A percentile compares a stretch with the other conserved stretches of the same genome.
Conservation (phyloP, 2,888 invertebrate genomes). For the Celastrina argiolus region DNA sequence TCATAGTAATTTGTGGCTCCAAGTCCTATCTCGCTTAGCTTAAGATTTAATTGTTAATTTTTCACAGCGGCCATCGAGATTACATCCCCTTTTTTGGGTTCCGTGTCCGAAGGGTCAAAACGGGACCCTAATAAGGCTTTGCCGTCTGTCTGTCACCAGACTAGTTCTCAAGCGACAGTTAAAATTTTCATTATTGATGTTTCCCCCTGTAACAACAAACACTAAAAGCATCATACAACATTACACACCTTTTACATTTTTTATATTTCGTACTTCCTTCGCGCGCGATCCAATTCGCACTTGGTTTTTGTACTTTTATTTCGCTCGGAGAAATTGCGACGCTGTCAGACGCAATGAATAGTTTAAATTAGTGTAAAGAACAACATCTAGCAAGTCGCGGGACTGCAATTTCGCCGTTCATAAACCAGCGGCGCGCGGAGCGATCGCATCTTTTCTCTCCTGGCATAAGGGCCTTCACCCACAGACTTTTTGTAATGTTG, state of each 20-base stretch:
- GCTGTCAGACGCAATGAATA: conserved; percentile 40
- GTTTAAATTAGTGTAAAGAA: conserved; percentile 54
- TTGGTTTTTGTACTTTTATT: conserved; percentile 33
- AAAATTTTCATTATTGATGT: too few species aligned
- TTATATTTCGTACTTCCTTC: too few species aligned
- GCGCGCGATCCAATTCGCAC: too few species aligned
- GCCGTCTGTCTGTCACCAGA: too few species aligned
- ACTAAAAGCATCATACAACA: too few species aligned
- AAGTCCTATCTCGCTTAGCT: conserved; percentile 55
- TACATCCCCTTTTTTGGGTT: conserved; percentile 33
- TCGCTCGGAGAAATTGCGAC: conserved; percentile 32
- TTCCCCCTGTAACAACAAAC: too few species aligned
- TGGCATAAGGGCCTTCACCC: too few species aligned
- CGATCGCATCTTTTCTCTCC: conserved; percentile 68
- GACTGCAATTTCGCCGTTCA: conserved; percentile 66
- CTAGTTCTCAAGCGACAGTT: too few species aligned
- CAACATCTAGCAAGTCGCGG: conserved; percentile 52
- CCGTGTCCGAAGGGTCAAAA: too few species aligned
- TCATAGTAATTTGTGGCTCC: conserved; percentile 76
- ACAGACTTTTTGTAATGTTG: too few species aligned
- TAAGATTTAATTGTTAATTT: conserved; percentile 50
- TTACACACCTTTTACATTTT: too few species aligned
- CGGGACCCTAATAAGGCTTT: too few species aligned
- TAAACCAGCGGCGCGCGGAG: conserved; percentile 57
- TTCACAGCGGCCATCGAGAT: conserved; percentile 43